Evolutionary conservation across 2,113 vertebrate species (phyloP), one percentile per base, ranked within the genome.

Genomic region (Microtus richardsoni): DNA sequence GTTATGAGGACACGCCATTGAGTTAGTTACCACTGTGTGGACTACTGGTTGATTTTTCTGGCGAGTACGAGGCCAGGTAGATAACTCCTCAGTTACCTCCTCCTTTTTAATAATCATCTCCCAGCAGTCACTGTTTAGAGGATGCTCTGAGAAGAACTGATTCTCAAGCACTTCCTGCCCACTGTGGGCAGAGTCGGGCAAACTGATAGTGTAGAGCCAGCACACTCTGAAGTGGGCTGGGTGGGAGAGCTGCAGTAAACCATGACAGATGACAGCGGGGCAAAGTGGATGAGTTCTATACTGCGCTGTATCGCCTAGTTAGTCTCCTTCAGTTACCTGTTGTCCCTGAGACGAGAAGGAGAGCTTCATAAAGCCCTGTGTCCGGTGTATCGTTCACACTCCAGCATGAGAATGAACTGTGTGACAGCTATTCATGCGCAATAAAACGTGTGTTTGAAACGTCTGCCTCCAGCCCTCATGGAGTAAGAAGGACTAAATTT

Each of bases 371-470:
- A 89, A 68, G 14, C 16, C 91, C 19, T 77, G 36, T 54, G 30
- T 62, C 7, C 30, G 83, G 60, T 14, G 41, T 68, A 78, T 47
- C 7, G 3, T 8, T 17, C 33, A 74, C 10, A 10, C 30, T 73
- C 47, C 17, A 10, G 9, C 49, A 70, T 83, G 24, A 94, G 71
- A 75, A 64, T 64, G 17, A 0, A 58, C n/a, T 14, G 47, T 14
- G 47, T 41, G 86, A 77, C 33, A 70, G 75, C 19, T 49, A 71
- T 33, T 62, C 78, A 47, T 2, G 58, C 6, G 26, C 83, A 64
- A 68, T 49, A 44, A 93, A 88, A 88, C 33, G 64, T 36, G 64
- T 39, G 71, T 79, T 88, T 95, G 74, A 14, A 91, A 92, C 39
- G 68, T 96, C 54, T 26, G 13, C 52, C 93, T 78, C 60, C 33